Evolutionary conservation across 1,140 invertebrate species (phyloP).

Genomic region (Scaptomyza graminum): DNA sequence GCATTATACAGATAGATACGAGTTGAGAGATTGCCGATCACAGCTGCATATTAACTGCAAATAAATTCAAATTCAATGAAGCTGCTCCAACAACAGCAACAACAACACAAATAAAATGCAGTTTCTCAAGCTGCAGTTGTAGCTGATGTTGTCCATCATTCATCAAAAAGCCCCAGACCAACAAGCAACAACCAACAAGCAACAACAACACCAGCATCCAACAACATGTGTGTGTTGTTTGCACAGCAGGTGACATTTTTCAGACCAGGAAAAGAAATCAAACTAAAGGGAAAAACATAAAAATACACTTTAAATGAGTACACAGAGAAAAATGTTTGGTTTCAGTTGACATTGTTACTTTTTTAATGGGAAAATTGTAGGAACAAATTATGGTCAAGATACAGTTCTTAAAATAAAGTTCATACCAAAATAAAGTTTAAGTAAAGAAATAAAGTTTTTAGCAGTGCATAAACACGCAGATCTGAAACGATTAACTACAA

Average conservation of each 20-base stretch:
- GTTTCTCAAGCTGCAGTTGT: conserved; percentile 18
- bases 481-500: conserved; percentile 57
- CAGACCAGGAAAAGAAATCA: conserved; percentile 58
- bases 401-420: too few relatives aligned
- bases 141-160: conserved; percentile 69
- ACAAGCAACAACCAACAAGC: conserved; percentile 19
- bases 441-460: background rate
- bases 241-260: conserved; percentile 82
- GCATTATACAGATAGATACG: background rate
- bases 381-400: too few relatives aligned
- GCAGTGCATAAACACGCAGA: conserved; percentile 59
- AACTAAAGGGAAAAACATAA: conserved; percentile 36
- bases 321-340: background rate
- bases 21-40: conserved; percentile 17
- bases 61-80: conserved; percentile 58
- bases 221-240: conserved; percentile 64
- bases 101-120: conserved; percentile 32
- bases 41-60: conserved; percentile 56
- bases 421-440: too few relatives aligned
- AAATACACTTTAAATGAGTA: conserved; percentile 7
- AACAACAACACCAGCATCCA: conserved; percentile 22
- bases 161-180: conserved; percentile 58
- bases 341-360: background rate
- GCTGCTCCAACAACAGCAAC: conserved; percentile 5
- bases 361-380: too few relatives aligned